Evolutionary conservation across 2,888 invertebrate species (phyloP), one percentile per base, ranked within the genome.

Genomic region (Tenodera sinensis): DNA sequence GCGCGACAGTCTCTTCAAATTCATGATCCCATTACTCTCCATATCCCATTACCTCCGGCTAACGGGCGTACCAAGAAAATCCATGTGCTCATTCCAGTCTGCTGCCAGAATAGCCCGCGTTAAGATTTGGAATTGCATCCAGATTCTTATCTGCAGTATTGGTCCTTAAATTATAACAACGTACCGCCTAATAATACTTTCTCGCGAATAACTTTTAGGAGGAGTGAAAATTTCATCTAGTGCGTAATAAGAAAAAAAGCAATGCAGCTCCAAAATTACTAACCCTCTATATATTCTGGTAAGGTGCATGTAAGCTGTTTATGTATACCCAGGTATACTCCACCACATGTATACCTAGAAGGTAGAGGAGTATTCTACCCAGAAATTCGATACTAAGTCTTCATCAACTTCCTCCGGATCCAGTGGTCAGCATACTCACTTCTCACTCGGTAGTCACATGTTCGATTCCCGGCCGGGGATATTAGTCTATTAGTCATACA

Each of bases 11-110:
- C 89, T 88, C 84, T 88, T 88, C 83, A 89, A 89, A 89, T 89
- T 89, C 89, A 89, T 88, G 89, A 88, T 88, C 82, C 88, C 86
- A 89, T 89, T 89, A 88, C 88, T 89, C 89, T 89, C 89, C 88
- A 85, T 89, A 89, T 83, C 89, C 88, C 89, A 89, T 88, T 88
- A 86, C 89, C 89, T 89, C 89, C 42, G 88, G 83, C 89, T 88
- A 88, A 89, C 89, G 88, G 89, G 87, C 87, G 84, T 83, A 88
- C 84, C 84, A 85, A 89, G 88, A 83, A 81, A 89, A 88, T 89
- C 88, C 89, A 86, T 88, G 89, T 54, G 88, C 88, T 83, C 89
- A 89, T 89, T 88, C 89, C 83, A 54, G 54, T 83, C 42, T 47
- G 88, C 27, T 85, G 87, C 20, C 54, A 71, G 54, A 71, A 71